These are phyloP conservation scores for Dipodomys merriami DNA, from an alignment of 2,113 vertebrate genomes.

Conservation along the genomic window DNA sequence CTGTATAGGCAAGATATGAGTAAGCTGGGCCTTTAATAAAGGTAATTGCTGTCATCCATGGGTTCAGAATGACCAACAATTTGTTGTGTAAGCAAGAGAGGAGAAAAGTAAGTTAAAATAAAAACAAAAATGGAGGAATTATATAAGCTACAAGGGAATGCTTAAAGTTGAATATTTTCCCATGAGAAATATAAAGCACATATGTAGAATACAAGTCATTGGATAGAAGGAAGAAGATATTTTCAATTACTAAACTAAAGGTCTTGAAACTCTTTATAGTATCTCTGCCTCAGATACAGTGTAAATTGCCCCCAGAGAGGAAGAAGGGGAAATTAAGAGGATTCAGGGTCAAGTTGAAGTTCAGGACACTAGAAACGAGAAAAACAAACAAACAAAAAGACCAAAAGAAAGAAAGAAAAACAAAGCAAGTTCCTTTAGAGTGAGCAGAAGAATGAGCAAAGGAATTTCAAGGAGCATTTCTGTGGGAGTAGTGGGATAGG, in stretches of 20 bases:
- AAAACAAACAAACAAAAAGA: background rate
- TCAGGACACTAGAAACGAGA: background rate
- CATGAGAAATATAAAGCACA: constrained; percentile 29
- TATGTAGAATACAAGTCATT: background rate
- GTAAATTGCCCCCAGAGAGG: background rate
- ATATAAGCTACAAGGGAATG: background rate
- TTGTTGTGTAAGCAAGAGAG: background rate
- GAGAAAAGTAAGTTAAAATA: background rate
- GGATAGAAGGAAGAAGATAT: background rate
- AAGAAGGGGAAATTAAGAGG: background rate
- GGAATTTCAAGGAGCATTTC: background rate
- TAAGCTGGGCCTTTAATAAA: background rate
- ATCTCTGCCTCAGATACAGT: background rate
- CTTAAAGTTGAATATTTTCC: background rate
- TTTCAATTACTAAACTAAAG: background rate
- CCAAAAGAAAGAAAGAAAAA: background rate
- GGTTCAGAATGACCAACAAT: background rate
- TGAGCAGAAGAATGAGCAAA: background rate
- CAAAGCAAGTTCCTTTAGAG: background rate
- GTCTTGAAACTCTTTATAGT: background rate
- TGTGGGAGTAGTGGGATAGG: background rate
- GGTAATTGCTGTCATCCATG: background rate
- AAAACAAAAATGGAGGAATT: background rate
- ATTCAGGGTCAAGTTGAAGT: background rate
- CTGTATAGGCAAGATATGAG: background rate